Base-by-base conservation (phyloP, 2,113 vertebrate species). In the Hippocampus guttulatus region DNA sequence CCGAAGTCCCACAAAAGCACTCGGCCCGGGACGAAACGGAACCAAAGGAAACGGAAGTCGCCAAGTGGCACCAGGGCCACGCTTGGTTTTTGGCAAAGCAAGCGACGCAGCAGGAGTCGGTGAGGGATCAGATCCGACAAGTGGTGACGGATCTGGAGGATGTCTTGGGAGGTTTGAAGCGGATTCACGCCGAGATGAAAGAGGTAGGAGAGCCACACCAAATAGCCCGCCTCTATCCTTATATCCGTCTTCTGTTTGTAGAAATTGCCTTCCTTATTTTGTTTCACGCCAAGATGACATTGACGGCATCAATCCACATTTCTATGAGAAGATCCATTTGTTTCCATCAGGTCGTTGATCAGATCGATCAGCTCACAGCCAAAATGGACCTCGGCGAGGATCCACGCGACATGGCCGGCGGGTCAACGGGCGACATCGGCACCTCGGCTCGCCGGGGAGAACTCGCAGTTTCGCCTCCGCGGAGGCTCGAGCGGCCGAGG, bases 111-210 rank as follows among this genome's bases (percentile, higher is more conserved):
- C 85, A 86, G 71, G 87, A 87, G 30, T 77, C 73, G 0, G 91
- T 93, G 71, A 87, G 87, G 58, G 88, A 92, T 70, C 87, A 93
- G 74, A 93, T 93, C 80, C 84, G 89, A 86, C 90, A 90, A 81
- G 92, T 93, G 84, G 92, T 93, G 76, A 88, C 80, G 4, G 70
- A 92, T 82, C 84, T 93, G 77, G 92, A 93, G 83, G 89, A 88
- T 62, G 92, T 93, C 74, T 81, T 93, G 75, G 90, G 91, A 43
- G 92, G 92, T 72, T 84, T 93, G 80, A 93, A 92, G 87, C 90
- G 92, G 85, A 92, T 93, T 80, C 92, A 93, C 20, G 73, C 88
- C 72, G 92, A 93, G 85, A 93, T 93, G 92, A 92, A 91, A 88
- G 92, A 93, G 92, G 92, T 93, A 83, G 77, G 91, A n/a, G 52